Base-by-base conservation (phyloP, 1,140 invertebrate genomes). In the Pseudomyrmex cubaensis region DNA sequence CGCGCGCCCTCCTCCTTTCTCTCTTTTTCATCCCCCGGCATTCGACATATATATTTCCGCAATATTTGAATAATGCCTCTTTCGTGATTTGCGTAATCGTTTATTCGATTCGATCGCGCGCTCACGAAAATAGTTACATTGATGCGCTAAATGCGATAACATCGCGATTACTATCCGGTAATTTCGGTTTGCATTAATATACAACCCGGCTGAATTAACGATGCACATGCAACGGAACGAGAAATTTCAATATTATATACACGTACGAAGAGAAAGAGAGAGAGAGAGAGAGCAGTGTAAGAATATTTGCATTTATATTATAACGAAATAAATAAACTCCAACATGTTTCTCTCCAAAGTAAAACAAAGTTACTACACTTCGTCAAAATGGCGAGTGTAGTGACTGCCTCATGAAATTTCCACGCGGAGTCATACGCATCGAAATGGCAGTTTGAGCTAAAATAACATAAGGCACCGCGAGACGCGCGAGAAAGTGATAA, bases 41-140 rank as follows among this genome's bases (percentile, higher is more conserved):
- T 72, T 56, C 76, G 50, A 72, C 54, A 63, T 77, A 72, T 44
- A 63, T 77, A 52, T 77, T 77, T 77, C 63, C 63, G 76, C 64
- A 72, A 35, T 72, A 80, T 72, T 59, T 48, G 76, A 54, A 61
- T 85, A 85, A 86, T 82, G 70, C 78, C 82, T 61, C 76, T 48
- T 80, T 70, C 66, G 76, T 72, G 76, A 78, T 78, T 78, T 20
- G 61, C 76, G 64, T 70, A 70, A 80, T 72, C 66, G 20, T 72
- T 46, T 7, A 35, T 35, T 50, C 17, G 63, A 69, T 46, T 69
- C 22, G 35, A 77, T 77, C 46, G 62, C 59, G 22, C 64, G 17
- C 7, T 35, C 54, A 70, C n/a, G 66, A 67, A 72, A 80, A 70
- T 48, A 70, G 66, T 80, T 72, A 50, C 66, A 50, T 48, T n/a